Evolutionary conservation across 1,140 invertebrate genomes (phyloP).

Genomic region (Ruditapes philippinarum): DNA sequence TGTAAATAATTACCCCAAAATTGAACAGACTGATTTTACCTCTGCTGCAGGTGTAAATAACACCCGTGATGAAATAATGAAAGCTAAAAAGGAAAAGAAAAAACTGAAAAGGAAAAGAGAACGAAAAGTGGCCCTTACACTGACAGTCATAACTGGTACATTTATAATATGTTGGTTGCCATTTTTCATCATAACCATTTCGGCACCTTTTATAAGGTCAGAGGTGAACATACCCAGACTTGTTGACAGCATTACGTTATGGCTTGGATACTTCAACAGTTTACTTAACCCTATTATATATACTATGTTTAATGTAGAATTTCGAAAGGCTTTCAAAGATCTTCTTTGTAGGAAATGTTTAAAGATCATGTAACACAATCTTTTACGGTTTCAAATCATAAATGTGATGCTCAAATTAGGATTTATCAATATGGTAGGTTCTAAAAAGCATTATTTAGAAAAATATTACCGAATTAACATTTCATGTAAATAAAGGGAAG

Average conservation of each 20-base stretch:
- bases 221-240: slow-evolving; percentile 81
- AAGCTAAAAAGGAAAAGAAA: slow-evolving; percentile 75
- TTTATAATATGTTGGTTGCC: slow-evolving; percentile 87
- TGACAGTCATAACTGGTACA: slow-evolving; percentile 87
- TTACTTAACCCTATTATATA: slow-evolving; percentile 86
- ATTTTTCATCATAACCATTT: slow-evolving; percentile 85
- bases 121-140: slow-evolving; percentile 87
- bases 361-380: slow-evolving; percentile 42
- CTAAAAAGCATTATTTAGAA: no score
- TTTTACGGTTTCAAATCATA: no score
- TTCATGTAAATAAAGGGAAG: no score
- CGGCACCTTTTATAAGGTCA: slow-evolving; percentile 79
- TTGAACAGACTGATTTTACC: not conserved
- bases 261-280: slow-evolving; percentile 86
- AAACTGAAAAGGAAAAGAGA: slow-evolving; percentile 87
- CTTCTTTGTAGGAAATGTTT: slow-evolving; percentile 83
- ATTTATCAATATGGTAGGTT: no score
- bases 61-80: slow-evolving; percentile 35
- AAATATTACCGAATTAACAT: no score
- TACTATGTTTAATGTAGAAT: slow-evolving; percentile 86
- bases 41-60: slow-evolving; percentile 41
- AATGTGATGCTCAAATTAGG: no score
- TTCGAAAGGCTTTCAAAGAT: slow-evolving; percentile 85
- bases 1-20: no score
- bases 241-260: slow-evolving; percentile 84